phyloP scores from a whole-genome alignment of 2,113 vertebrate genomes.

The Trematocara stigmaticum region DNA sequence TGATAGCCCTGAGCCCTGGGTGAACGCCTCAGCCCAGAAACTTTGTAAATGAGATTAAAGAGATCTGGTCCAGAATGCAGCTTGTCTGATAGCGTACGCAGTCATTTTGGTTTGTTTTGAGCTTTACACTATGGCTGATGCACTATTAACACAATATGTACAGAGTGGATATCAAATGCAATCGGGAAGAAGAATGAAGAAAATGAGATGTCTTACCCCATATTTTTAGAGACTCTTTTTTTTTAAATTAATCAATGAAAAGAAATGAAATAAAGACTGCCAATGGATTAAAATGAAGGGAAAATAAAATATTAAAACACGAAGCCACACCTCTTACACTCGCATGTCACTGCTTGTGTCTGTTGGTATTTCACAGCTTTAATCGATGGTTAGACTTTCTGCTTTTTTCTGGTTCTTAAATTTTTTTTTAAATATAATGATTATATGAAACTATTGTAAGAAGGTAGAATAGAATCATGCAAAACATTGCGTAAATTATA shows the following conservation, averaged over 20 bases:
- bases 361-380: not conserved
- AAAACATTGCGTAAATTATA: not conserved
- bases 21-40: not conserved
- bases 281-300: slow-evolving; percentile 29
- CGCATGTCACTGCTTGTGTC: not conserved
- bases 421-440: not conserved
- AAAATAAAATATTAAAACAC: slow-evolving; percentile 51
- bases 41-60: slow-evolving; percentile 57
- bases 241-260: slow-evolving; percentile 45
- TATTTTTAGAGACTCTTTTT: slow-evolving; percentile 69
- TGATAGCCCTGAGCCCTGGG: slow-evolving; percentile 24
- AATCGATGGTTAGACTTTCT: not conserved
- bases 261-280: slow-evolving; percentile 18
- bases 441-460: not conserved
- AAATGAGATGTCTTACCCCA: slow-evolving; percentile 31
- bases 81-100: not conserved
- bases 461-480: not conserved
- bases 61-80: slow-evolving; percentile 18
- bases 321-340: not conserved
- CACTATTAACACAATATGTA: slow-evolving; percentile 42
- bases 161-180: slow-evolving; percentile 45
- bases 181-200: not conserved
- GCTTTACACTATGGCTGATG: slow-evolving; percentile 53
- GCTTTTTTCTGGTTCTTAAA: not conserved
- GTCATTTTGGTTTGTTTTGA: slow-evolving; percentile 28